Conservation (phyloP, 2,888 invertebrate genomes). For the Schrankia costaestrigalis region DNA sequence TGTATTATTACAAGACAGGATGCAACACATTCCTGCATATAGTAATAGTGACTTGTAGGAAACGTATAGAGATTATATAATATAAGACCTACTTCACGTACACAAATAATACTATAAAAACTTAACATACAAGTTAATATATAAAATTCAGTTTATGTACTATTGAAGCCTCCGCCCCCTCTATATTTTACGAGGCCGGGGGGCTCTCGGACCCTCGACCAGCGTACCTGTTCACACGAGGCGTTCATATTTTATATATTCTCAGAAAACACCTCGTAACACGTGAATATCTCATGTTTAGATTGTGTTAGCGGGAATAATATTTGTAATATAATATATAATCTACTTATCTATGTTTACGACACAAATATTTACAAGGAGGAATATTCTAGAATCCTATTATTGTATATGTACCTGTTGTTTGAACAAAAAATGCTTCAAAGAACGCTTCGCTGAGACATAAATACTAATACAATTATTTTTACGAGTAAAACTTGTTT, state of each 20-base stretch:
- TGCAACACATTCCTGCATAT: conserved; percentile 1
- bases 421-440: no score
- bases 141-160: conserved; percentile 2
- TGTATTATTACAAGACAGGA: not conserved
- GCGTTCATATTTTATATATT: conserved; percentile 13
- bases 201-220: not conserved
- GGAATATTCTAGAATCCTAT: no score
- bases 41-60: not conserved
- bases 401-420: no score
- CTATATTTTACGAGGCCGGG: no score
- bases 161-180: not conserved
- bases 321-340: conserved; percentile 3
- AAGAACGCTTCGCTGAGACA: no score
- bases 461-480: no score
- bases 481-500: no score
- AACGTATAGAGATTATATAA: conserved; percentile 1
- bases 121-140: conserved; percentile 7
- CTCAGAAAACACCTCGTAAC: conserved; percentile 8
- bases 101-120: not conserved
- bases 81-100: conserved; percentile 1
- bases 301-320: conserved; percentile 5
- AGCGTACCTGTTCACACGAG: conserved; percentile 3
- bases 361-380: no score
- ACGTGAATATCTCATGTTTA: conserved; percentile 8
- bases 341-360: no score